Evolutionary conservation across 2,113 vertebrate species (phyloP), one percentile per base, ranked within the genome.

Genomic region (Melanocharis versteri): DNA sequence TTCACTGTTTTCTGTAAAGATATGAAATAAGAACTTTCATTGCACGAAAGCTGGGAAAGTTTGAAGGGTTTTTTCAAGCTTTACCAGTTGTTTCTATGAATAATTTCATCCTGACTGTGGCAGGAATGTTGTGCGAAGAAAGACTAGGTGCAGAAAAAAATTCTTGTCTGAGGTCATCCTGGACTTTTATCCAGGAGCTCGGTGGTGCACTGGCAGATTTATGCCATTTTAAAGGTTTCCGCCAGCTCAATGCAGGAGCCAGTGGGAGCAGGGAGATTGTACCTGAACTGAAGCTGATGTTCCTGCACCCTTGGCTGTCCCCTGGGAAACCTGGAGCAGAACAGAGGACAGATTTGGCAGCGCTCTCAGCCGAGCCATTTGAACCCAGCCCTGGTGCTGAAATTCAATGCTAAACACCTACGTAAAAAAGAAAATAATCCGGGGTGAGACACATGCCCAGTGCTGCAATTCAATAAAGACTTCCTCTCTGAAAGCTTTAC

Each of bases 221-320:
- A 50, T 35, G 64, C 15, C 35, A 30, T 33, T 66, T 57, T 37
- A 28, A 87, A 18, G 35, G 57, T 35, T 92, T 53, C 72, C 6
- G 10, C 68, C 31, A 51, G 64, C 1, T 2, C 69, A 64, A 7
- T 0, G 2, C 0, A 0, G 58, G 51, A 79, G 37, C 11, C 60
- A 69, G 68, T 0, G 0, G 15, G 20, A 1, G 0, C 0, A 2
- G 31, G 26, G 51, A 83, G 23, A 45, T 19, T 44, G 42, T 19
- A 83, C 56, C 31, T 2, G 21, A 83, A 37, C 40, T 11, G 30
- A 78, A 40, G 83, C 30, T 77, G 53, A 56, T 51, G 30, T n/a
- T 87, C 58, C 44, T 33, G 48, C 9, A 65, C 10, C 40, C 56
- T 37, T 5, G 2, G 9, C 72, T 89, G n/a, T 82, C 35, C n/a